These are phyloP conservation scores for Belgica antarctica DNA, from an alignment of 2,888 invertebrate species.

Conservation along the genomic window DNA sequence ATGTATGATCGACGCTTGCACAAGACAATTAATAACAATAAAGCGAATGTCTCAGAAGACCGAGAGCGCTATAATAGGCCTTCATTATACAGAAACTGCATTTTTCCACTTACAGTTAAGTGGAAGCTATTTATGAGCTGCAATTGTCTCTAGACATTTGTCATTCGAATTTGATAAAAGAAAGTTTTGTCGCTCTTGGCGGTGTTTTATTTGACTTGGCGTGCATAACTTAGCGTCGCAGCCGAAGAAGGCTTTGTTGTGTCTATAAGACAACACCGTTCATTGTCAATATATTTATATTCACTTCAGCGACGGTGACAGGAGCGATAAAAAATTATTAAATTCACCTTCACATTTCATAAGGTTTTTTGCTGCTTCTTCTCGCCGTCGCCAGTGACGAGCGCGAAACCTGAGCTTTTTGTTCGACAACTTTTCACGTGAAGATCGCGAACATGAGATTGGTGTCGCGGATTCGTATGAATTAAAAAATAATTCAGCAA, in stretches of 20 bases:
- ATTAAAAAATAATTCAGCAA: neutral
- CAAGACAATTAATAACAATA: neutral
- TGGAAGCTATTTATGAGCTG: neutral
- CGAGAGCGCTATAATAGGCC: neutral
- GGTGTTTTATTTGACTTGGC: neutral
- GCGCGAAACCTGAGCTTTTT: neutral
- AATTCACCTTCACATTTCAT: slow-evolving; percentile 8
- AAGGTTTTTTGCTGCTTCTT: neutral
- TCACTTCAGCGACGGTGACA: neutral
- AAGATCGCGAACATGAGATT: slow-evolving; percentile 9
- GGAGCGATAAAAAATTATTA: neutral
- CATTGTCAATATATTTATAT: neutral
- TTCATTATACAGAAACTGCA: neutral
- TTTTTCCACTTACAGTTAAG: neutral
- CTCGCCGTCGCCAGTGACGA: neutral
- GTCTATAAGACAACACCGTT: neutral
- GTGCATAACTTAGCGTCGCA: neutral
- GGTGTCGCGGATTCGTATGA: neutral
- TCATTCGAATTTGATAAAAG: slow-evolving; percentile 4
- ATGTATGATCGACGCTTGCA: neutral
- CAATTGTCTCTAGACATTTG: slow-evolving; percentile 18
- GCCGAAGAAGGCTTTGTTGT: neutral
- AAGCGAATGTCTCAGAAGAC: neutral
- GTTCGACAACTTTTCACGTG: neutral
- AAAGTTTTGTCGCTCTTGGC: neutral